Conservation (phyloP, 30 jellyfish, hydroid and myxozoan species). For the Aurelia coerulea region DNA sequence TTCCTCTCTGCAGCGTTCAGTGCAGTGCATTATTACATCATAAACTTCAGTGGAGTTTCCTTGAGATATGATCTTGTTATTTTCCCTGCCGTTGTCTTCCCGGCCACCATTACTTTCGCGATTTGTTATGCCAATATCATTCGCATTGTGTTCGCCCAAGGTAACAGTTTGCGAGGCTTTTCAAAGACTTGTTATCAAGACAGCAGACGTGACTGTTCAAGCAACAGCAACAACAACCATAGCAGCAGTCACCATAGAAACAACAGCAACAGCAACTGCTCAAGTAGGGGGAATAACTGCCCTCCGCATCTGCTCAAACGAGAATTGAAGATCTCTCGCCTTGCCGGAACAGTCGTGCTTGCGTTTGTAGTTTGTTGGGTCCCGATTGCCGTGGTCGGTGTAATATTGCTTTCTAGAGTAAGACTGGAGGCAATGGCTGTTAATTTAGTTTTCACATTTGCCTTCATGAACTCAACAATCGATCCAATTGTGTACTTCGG, state of each 20-base stretch:
- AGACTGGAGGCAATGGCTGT: not conserved
- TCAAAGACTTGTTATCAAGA: no score
- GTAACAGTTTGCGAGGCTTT: slow-evolving; percentile 10
- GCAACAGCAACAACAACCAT: not conserved
- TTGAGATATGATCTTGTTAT: slow-evolving; percentile 11
- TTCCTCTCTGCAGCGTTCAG: slow-evolving; percentile 15
- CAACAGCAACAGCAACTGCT: not conserved
- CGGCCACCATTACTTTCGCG: slow-evolving; percentile 23
- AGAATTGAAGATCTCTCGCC: slow-evolving; percentile 22
- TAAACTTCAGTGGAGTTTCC: not conserved
- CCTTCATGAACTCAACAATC: slow-evolving; percentile 64
- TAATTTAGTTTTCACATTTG: slow-evolving; percentile 17
- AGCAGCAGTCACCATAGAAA: not conserved
- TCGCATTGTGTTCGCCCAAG: slow-evolving; percentile 7
- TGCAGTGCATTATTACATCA: not conserved
- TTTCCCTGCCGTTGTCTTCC: slow-evolving; percentile 27
- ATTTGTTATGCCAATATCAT: not conserved
- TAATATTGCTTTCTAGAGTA: not conserved
- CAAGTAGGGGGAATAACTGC: not conserved
- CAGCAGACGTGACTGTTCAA: not conserved
- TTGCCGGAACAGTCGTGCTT: slow-evolving; percentile 28
- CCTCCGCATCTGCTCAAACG: slow-evolving; percentile 25
- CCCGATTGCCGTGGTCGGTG: slow-evolving; percentile 39
- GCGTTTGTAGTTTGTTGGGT: slow-evolving; percentile 60
- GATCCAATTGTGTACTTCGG: slow-evolving; percentile 62